Conservation (phyloP, 1,140 invertebrate genomes). For the Epicauta chinensis region DNA sequence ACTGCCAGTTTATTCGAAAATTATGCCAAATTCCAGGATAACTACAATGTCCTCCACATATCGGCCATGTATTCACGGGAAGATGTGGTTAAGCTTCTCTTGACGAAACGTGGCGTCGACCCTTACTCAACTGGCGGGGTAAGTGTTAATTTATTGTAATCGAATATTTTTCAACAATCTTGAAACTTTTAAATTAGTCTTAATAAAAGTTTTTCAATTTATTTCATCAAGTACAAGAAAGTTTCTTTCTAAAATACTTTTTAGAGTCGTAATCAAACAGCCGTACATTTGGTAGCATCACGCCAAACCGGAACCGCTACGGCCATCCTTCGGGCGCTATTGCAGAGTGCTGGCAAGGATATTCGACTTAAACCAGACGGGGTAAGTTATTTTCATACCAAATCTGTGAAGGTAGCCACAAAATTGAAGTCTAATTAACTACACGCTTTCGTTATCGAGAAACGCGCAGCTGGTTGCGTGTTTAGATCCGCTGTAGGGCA, state of each 20-base stretch:
- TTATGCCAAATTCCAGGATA: slow-evolving; percentile 86
- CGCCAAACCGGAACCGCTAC: slow-evolving; percentile 84
- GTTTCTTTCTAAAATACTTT: background rate
- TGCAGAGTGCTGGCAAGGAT: slow-evolving; percentile 80
- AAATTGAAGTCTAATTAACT: too few relatives aligned
- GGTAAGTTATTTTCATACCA: slow-evolving; percentile 56
- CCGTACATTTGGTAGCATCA: slow-evolving; percentile 85
- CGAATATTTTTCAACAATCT: too few relatives aligned
- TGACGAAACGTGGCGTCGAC: slow-evolving; percentile 85
- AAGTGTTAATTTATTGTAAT: slow-evolving; percentile 44
- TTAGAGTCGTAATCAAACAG: slow-evolving; percentile 75
- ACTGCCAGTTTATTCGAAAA: too few relatives aligned
- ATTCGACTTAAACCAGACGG: slow-evolving; percentile 77
- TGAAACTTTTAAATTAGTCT: too few relatives aligned
- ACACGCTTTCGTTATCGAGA: too few relatives aligned
- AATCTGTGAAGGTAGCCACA: too few relatives aligned
- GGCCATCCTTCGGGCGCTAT: slow-evolving; percentile 75
- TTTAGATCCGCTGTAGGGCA: too few relatives aligned
- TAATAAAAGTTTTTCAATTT: too few relatives aligned
- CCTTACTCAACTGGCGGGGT: slow-evolving; percentile 88
- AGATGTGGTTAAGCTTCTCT: slow-evolving; percentile 86
- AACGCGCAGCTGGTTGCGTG: too few relatives aligned
- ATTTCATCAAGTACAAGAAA: too few relatives aligned
- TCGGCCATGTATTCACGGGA: slow-evolving; percentile 90
- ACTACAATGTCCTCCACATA: slow-evolving; percentile 88